phyloP scores from a whole-genome alignment of 2,797 vertebrate species.

The Cossypha heuglini region DNA sequence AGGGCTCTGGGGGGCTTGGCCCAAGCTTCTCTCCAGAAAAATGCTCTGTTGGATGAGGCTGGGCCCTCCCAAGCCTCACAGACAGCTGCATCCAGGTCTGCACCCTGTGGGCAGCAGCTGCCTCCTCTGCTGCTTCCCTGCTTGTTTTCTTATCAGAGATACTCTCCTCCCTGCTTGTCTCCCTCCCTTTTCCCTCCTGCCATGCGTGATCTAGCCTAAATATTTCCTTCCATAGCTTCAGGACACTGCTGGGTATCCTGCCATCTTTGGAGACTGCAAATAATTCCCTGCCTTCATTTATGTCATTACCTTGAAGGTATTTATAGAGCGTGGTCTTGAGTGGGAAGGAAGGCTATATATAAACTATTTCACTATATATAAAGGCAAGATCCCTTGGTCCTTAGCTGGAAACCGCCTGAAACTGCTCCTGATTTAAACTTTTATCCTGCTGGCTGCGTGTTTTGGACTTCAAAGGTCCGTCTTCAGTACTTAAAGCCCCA shows the following conservation, averaged over 20 bases:
- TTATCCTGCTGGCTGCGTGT: background rate
- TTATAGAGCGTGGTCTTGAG: conserved; percentile 56
- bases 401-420: conserved; percentile 5
- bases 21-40: rapidly evolving
- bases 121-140: background rate
- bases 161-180: background rate
- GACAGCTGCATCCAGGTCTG: background rate
- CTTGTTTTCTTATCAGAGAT: background rate
- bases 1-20: rapidly evolving
- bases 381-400: conserved; percentile 31
- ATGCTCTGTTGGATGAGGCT: background rate
- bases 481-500: background rate
- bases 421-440: background rate
- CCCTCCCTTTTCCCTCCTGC: conserved; percentile 15
- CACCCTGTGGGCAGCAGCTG: background rate
- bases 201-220: conserved; percentile 27
- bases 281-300: conserved; percentile 74
- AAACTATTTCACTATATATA: conserved; percentile 45
- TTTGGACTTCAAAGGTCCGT: background rate
- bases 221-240: conserved; percentile 64
- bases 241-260: conserved; percentile 67
- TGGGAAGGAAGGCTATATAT: conserved; percentile 41
- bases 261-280: conserved; percentile 66
- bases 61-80: background rate
- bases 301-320: conserved; percentile 69